Conservation (phyloP, 2,888 invertebrate genomes). For the Sarcophaga variegata region DNA sequence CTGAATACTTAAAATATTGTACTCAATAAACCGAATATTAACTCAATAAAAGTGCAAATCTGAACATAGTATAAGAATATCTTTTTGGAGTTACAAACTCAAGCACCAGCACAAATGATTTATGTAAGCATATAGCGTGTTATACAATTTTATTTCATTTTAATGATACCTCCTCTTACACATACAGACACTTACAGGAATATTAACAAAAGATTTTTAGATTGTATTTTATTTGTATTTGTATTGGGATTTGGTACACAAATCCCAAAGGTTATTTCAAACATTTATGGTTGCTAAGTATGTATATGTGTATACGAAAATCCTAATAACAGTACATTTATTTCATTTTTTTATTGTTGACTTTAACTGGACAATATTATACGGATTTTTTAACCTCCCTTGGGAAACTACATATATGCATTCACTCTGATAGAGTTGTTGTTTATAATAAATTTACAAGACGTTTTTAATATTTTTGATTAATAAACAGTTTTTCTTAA, state of each 20-base stretch:
- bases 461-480: too few species aligned
- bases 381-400: neutral
- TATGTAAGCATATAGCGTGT: too few species aligned
- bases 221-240: conserved; percentile 23
- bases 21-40: too few species aligned
- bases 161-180: conserved; percentile 7
- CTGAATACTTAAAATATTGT: too few species aligned
- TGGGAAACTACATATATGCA: conserved; percentile 5
- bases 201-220: conserved; percentile 23
- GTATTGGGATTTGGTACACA: conserved; percentile 15
- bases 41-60: too few species aligned
- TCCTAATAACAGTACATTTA: conserved; percentile 30
- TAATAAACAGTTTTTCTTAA: too few species aligned
- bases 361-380: conserved; percentile 11
- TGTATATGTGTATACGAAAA: conserved; percentile 10
- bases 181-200: neutral
- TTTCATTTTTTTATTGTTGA: neutral
- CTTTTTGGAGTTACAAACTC: too few species aligned
- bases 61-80: too few species aligned
- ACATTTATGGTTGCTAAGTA: conserved; percentile 13
- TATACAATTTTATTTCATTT: conserved; percentile 25
- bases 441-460: too few species aligned
- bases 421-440: conserved; percentile 5
- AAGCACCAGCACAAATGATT: too few species aligned
- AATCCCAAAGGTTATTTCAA: conserved; percentile 44